phyloP scores from a whole-genome alignment of 2,113 vertebrate genomes.

The Lepisosteus oculatus region DNA sequence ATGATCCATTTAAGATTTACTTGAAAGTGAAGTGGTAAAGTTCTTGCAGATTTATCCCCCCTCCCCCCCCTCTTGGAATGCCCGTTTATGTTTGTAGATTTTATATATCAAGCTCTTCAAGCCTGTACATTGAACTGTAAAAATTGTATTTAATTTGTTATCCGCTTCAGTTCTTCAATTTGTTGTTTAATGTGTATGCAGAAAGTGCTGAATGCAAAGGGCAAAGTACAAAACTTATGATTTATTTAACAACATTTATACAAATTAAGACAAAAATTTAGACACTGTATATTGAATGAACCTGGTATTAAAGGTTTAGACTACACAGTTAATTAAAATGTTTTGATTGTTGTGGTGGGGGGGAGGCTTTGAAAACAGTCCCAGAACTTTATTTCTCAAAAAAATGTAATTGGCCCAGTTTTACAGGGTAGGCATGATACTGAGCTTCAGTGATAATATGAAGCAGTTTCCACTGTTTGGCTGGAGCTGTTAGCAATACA shows the following conservation, averaged over 20 bases:
- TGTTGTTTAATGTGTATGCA: neutral
- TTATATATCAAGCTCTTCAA: neutral
- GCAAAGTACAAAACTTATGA: neutral
- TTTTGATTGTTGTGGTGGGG: no score
- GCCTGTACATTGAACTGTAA: conserved; percentile 6
- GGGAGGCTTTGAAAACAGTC: no score
- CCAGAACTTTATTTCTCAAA: neutral
- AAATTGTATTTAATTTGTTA: conserved; percentile 4
- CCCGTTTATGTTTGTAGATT: conserved; percentile 12
- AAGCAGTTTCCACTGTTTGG: neutral
- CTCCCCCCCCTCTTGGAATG: neutral
- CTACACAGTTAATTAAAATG: no score
- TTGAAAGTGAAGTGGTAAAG: conserved; percentile 11
- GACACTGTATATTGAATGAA: neutral
- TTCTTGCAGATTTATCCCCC: conserved; percentile 3
- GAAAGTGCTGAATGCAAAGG: neutral
- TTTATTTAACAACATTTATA: neutral
- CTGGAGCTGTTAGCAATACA: neutral
- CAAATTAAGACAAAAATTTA: neutral
- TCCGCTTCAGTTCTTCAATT: neutral
- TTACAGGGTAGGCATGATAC: neutral
- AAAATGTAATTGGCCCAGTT: neutral
- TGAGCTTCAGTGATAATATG: no score
- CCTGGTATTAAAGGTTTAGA: no score
- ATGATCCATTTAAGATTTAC: conserved; percentile 6